A percentile compares a stretch with the other conserved stretches of the same genome.
Evolutionary conservation across 2,113 vertebrate species (phyloP).

Genomic region (Vulpes vulpes): DNA sequence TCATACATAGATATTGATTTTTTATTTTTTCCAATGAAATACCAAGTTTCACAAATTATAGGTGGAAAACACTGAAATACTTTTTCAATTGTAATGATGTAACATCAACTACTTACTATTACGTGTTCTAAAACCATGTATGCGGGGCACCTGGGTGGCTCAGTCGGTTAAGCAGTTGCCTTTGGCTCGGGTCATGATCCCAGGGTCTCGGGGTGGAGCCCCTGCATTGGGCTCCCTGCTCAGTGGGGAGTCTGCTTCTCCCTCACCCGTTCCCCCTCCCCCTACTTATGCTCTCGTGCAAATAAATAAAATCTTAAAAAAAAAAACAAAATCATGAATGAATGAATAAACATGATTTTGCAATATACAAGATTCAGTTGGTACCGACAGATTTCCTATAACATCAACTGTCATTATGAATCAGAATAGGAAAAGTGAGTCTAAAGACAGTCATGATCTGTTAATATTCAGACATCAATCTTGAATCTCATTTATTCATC

Average conservation of each 20-base stretch:
- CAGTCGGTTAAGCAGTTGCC: not conserved
- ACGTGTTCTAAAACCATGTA: not conserved
- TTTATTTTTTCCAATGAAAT: conserved; percentile 25
- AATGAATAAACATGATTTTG: not conserved
- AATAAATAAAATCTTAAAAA: not conserved
- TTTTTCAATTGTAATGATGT: not conserved
- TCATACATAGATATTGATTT: not conserved
- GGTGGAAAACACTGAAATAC: not conserved
- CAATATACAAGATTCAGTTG: not conserved
- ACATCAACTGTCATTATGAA: not conserved
- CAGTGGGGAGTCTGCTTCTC: not conserved
- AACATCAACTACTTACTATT: not conserved
- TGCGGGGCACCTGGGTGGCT: not conserved
- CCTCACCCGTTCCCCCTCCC: not conserved
- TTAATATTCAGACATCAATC: not conserved
- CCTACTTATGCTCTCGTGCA: not conserved
- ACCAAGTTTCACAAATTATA: not conserved
- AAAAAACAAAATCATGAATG: not conserved
- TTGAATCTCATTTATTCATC: not conserved
- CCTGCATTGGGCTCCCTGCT: not conserved
- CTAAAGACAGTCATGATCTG: not conserved
- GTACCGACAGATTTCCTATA: not conserved
- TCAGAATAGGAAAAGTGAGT: not conserved
- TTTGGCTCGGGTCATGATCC: not conserved
- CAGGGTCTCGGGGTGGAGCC: too few relatives aligned